Conservation (phyloP, 2,113 vertebrate genomes). For the Diadophis punctatus region DNA sequence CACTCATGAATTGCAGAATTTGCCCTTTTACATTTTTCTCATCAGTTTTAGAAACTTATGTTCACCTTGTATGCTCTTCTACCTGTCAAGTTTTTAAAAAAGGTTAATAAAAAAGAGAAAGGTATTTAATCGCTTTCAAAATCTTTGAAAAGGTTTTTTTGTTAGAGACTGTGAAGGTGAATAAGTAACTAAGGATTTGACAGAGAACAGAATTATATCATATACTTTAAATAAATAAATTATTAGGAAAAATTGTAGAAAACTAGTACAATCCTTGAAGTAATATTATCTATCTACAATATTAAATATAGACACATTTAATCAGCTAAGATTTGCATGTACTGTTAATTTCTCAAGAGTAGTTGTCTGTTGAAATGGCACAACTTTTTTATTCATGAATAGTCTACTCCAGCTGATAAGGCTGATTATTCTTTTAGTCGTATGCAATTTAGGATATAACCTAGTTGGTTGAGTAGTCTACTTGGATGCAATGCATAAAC, state of each 20-base stretch:
- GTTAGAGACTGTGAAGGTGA: not conserved
- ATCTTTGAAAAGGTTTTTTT: not conserved
- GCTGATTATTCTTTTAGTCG: not conserved
- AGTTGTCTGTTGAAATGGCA: not conserved
- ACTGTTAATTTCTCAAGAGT: not conserved
- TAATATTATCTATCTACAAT: not conserved
- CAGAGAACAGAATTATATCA: not conserved
- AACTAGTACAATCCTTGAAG: not conserved
- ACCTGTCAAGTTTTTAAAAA: not conserved
- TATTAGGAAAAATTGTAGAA: not conserved
- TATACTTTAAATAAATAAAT: not conserved
- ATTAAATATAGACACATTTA: not conserved
- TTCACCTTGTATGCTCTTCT: not conserved
- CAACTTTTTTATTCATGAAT: not conserved
- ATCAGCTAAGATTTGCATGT: not conserved
- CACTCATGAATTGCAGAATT: conserved; percentile 6
- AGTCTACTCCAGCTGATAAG: not conserved
- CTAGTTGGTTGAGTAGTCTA: not conserved
- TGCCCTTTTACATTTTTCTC: conserved; percentile 10
- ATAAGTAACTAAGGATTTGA: not conserved
- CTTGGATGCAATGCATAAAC: not conserved
- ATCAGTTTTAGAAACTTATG: not conserved
- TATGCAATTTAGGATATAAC: not conserved
- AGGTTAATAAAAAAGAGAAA: conserved; percentile 24
- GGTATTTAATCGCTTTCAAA: not conserved